Evolutionary conservation across 2,888 invertebrate genomes (phyloP), one percentile per base, ranked within the genome.

Genomic region (Syrphus vitripennis): DNA sequence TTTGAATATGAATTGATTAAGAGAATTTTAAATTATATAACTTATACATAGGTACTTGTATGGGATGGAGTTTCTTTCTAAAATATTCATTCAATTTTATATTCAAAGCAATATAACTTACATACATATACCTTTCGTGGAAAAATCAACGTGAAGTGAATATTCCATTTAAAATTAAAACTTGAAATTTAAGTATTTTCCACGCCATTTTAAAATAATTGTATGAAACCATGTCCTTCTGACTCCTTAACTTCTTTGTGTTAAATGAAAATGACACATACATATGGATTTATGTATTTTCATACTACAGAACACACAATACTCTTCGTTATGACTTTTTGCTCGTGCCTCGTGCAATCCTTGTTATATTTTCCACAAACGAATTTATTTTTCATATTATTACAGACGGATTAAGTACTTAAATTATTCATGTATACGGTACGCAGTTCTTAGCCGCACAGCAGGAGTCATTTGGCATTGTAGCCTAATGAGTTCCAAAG

Each of bases 391-490:
- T 42, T 71, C 55, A 71, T 42, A 53, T 63, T 63, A 72, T 72
- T 50, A 72, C 48, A 61, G 61, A 50, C 31, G 42, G 67, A 67
- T 45, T 67, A 67, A 67, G 69, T 53, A 31, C 40, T 67, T 48
- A 61, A 12, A 72, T 67, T 67, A 67, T 67, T 67, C 59, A 37
- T 61, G 63, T 40, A 10, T 57, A 48, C 31, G 37, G 16, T 67
- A 34, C 31, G 55, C 37, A 57, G 67, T 53, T 53, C 70, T 53
- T 53, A 61, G 29, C 70, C 61, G 19, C 77, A 77, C 77, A 77
- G 59, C 69, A 61, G 77, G 77, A 65, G 50, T 61, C 61, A 61
- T 37, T 77, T 70, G 45, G 55, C 67, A 59, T 76, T 69, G 69
- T 69, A 50, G 37, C 29, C 69, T 69, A 69, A 77, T 77, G 69